Evolutionary conservation across 2,113 vertebrate species (phyloP), one percentile per base, ranked within the genome.

Genomic region (Pelodiscus sinensis): DNA sequence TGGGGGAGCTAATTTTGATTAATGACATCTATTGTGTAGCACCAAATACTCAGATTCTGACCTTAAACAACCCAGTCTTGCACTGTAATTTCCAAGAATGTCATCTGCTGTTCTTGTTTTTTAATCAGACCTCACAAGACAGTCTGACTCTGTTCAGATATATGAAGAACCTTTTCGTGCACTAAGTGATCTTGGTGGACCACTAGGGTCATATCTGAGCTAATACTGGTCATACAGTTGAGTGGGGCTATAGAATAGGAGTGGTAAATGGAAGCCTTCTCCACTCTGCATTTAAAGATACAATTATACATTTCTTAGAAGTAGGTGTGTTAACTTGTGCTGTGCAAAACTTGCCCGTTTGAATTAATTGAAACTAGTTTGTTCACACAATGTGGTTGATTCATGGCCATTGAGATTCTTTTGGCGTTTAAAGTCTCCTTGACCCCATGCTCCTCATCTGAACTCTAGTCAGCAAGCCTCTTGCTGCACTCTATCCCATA

Each of bases 31-130:
- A 13, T 65, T 2, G 0, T 83, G 18, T 83, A 90, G 81, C 21
- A 78, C 81, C 79, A 91, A 21, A 79, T 91, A 91, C 81, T 83
- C 79, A 65, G 62, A 93, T 86, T 95, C 90, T 86, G 71, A 94
- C 84, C 62, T 83, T 93, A 92, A 92, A 51, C 22, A 86, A 81
- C 31, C 24, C 82, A 81, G 13, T 73, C 25, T 82, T 57, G 54
- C 22, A 19, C 0, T 65, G 24, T 27, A 71, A 94, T 90, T 89
- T 90, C 79, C 14, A 82, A 4, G 2, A 38, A 9, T 57, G 16
- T 68, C 52, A 79, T 92, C 78, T 89, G 44, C 75, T 92, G 13
- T 4, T 85, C 18, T 89, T 8, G 12, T 2, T 89, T 52, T 82
- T 92, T 78, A n/a, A 89, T 56, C 11, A 84, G n/a, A 22, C 1